Base-by-base conservation (phyloP, 2,797 vertebrate species). In the Anguilla obscura region DNA sequence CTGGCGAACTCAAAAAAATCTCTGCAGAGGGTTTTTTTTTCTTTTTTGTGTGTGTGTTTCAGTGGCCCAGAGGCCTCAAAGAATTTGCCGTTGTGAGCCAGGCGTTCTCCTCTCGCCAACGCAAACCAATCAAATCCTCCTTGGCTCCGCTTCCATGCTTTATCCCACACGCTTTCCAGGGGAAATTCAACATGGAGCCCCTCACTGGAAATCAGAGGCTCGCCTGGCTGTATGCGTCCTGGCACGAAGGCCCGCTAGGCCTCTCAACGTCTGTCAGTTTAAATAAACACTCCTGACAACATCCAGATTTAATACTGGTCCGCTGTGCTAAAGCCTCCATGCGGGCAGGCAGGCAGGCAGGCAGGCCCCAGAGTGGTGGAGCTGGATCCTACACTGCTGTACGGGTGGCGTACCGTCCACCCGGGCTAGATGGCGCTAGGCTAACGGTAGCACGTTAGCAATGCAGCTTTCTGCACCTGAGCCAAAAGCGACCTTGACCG, bases 61-160 rank as follows among this genome's bases (percentile, higher is more conserved):
- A 82, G 79, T 18, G 79, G 40, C 79, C 40, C 21, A 48, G 50
- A 82, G 45, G 79, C 24, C 79, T 82, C 21, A 82, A 80, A 48
- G 79, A 82, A 82, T 82, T 82, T 82, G 79, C 50, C n/a, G 79
- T 45, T n/a, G 8, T 50, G 21, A 50, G 79, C 79, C 79, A 82
- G 50, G 40, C 10, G 8, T 9, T 5, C 79, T 50, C 79, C 21
- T n/a, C 21, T 82, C 50, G 79, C 79, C 79, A 82, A 82, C 3
- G 45, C 45, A 82, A 82, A 50, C 79, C 24, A 82, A n/a, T 82
- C 45, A 82, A 5, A 82, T 82, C 79, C 24, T 82, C 21, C 45
- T n/a, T 10, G 40, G 79, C 45, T 82, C 27, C 3, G 21, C 18
- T 50, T n/a, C 5, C 79, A 50, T 12, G 40, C 50, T 50, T 40